Evolutionary conservation across 2,113 vertebrate species (phyloP).

Genomic region (Sprattus sprattus): DNA sequence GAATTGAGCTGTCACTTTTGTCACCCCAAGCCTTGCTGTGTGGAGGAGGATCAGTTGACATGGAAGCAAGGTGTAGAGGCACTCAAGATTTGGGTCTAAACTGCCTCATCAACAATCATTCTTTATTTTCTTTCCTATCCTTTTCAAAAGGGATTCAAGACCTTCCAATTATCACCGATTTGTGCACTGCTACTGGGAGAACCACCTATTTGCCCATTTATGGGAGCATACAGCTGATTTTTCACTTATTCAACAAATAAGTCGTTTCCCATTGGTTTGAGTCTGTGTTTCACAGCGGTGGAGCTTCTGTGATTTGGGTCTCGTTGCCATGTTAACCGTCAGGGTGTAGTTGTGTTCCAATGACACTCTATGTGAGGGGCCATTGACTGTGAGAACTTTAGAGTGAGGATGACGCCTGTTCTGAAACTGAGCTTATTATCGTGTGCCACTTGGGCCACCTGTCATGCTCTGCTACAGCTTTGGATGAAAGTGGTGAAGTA

Average conservation of each 20-base stretch:
- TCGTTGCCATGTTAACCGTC: background rate
- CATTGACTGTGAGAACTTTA: background rate
- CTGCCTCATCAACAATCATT: slow-evolving; percentile 56
- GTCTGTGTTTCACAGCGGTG: background rate
- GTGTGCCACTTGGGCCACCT: background rate
- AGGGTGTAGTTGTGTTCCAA: background rate
- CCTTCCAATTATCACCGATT: background rate
- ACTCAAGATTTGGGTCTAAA: slow-evolving; percentile 50
- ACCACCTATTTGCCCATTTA: too few relatives aligned
- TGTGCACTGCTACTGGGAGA: background rate
- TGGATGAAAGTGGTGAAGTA: background rate
- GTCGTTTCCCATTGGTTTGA: background rate
- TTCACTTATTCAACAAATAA: background rate
- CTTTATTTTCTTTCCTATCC: background rate
- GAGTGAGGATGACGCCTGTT: background rate
- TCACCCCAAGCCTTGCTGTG: slow-evolving; percentile 59
- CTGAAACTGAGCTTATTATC: background rate
- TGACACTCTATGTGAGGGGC: background rate
- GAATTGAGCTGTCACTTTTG: slow-evolving; percentile 71
- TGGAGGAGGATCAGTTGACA: slow-evolving; percentile 66
- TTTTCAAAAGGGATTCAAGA: background rate
- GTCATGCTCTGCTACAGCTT: background rate
- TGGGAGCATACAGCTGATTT: too few relatives aligned
- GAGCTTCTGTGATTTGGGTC: background rate
- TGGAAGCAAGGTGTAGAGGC: slow-evolving; percentile 54